Percentiles rank a stretch among this genome's conserved stretches.
Evolutionary conservation across 1,140 invertebrate genomes (phyloP).

Genomic region (Zaprionus tsacasi): DNA sequence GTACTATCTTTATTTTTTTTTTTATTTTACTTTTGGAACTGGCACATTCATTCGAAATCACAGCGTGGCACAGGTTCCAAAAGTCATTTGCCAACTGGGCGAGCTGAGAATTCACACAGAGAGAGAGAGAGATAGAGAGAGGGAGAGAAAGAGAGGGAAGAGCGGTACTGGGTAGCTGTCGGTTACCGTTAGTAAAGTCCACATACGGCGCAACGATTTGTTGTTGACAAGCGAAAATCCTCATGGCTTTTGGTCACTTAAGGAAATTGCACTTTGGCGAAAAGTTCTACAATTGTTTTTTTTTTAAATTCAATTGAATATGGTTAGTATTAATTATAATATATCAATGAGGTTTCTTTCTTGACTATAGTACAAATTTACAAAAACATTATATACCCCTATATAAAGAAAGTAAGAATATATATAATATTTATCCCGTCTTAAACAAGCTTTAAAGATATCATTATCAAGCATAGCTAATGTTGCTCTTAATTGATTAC

Average conservation of each 20-base stretch:
- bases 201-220: slow-evolving; percentile 42
- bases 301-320: background rate
- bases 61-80: slow-evolving; percentile 58
- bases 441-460: no score
- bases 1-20: no score
- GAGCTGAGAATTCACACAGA: background rate
- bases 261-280: slow-evolving; percentile 44
- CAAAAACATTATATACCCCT: no score
- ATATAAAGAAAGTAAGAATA: no score
- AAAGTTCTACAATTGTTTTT: slow-evolving; percentile 12
- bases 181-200: slow-evolving; percentile 12
- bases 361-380: no score
- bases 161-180: background rate
- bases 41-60: slow-evolving; percentile 55
- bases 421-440: no score
- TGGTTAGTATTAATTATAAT: background rate
- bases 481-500: background rate
- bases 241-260: slow-evolving; percentile 52
- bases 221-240: slow-evolving; percentile 65
- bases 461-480: background rate
- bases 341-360: no score
- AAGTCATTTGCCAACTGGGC: slow-evolving; percentile 66
- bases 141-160: background rate
- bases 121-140: background rate
- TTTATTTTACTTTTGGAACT: slow-evolving; percentile 5